Percentiles rank a stretch among this genome's conserved stretches.
Conservation (phyloP, 2,888 invertebrate species). For the Eurois occulta region DNA sequence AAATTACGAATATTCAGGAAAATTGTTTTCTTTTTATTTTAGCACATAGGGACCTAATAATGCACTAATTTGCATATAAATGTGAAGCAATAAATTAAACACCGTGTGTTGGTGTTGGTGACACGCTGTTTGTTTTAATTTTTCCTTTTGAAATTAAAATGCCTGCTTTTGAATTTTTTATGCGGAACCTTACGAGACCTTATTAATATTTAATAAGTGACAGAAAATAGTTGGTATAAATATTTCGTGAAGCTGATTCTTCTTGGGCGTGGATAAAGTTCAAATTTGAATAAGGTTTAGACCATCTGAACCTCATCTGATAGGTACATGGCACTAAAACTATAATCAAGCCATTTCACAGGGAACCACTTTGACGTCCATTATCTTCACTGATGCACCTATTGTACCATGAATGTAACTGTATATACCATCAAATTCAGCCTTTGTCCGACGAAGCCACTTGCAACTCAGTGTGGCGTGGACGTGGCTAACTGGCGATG, state of each 20-base stretch:
- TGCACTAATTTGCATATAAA: conserved; percentile 54
- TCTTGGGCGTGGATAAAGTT: not conserved
- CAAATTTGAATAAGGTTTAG: too few species aligned
- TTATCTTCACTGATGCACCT: conserved; percentile 43
- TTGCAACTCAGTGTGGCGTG: not conserved
- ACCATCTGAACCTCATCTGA: not conserved
- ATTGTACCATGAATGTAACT: conserved; percentile 33
- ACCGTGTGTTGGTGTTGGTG: conserved; percentile 29
- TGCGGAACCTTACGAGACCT: not conserved
- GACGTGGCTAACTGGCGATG: not conserved
- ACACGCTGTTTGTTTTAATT: conserved; percentile 16
- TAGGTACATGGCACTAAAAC: not conserved
- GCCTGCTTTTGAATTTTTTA: not conserved
- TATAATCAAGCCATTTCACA: not conserved
- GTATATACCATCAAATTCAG: conserved; percentile 19
- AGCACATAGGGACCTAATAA: conserved; percentile 37
- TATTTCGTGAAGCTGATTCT: not conserved
- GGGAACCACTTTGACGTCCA: conserved; percentile 28
- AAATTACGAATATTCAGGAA: conserved; percentile 26
- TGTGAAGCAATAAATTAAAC: conserved; percentile 47
- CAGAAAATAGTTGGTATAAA: not conserved
- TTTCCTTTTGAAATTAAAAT: conserved; percentile 16
- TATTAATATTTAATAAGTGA: too few species aligned
- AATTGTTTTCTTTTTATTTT: conserved; percentile 43
- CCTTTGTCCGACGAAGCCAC: conserved; percentile 26